Evolutionary conservation across 2,888 invertebrate genomes (phyloP).

Genomic region (Erebia palarica): DNA sequence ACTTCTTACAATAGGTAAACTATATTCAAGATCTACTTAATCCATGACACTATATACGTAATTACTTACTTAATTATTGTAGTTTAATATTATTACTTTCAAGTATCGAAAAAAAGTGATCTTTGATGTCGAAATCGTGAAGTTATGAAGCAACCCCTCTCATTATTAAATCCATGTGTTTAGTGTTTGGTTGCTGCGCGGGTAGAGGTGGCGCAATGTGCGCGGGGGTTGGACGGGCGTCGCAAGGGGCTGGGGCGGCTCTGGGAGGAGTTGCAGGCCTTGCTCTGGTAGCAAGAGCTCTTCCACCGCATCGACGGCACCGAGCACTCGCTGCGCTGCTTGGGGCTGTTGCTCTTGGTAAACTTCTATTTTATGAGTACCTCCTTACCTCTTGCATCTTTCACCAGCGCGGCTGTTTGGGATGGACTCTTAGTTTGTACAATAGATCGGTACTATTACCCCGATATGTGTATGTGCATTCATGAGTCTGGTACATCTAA

Average conservation of each 20-base stretch:
- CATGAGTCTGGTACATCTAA: too few relatives aligned
- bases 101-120: neutral
- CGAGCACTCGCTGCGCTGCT: conserved; percentile 61
- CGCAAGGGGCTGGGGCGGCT: conserved; percentile 65
- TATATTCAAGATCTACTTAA: too few relatives aligned
- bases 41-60: too few relatives aligned
- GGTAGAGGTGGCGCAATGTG: conserved; percentile 45
- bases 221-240: conserved; percentile 52
- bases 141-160: neutral
- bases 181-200: conserved; percentile 42
- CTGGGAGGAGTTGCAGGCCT: conserved; percentile 63
- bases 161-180: neutral
- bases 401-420: neutral
- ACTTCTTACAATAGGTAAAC: too few relatives aligned
- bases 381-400: neutral
- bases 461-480: too few relatives aligned
- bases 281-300: conserved; percentile 58
- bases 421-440: neutral
- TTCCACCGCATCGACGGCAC: conserved; percentile 47
- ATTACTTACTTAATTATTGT: too few relatives aligned
- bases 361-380: neutral
- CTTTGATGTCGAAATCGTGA: neutral
- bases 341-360: conserved; percentile 72
- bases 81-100: neutral
- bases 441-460: too few relatives aligned